Conservation (phyloP, 2,797 vertebrate species). For the Microcaecilia unicolor region DNA sequence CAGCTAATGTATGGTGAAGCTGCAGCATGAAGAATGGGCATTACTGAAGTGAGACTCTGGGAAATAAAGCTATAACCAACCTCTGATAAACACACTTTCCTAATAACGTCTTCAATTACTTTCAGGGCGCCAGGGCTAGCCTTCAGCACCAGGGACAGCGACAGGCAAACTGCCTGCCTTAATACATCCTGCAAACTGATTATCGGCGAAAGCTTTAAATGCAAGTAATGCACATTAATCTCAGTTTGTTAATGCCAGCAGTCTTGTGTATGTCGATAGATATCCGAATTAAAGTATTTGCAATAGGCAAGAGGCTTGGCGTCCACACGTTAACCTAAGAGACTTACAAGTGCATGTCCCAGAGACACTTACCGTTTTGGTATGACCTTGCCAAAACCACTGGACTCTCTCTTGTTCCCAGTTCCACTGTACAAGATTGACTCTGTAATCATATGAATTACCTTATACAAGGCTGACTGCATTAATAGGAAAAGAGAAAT, state of each 20-base stretch:
- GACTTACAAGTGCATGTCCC: not conserved
- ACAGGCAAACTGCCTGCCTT: not conserved
- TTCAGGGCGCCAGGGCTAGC: constrained; percentile 24
- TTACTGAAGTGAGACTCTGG: constrained; percentile 72
- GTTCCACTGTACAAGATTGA: too few relatives aligned
- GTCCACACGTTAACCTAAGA: constrained; percentile 1
- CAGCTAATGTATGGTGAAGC: constrained; percentile 34
- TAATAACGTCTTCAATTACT: constrained; percentile 75
- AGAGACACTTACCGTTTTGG: not conserved
- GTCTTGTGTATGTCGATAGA: constrained; percentile 6
- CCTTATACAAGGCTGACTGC: too few relatives aligned
- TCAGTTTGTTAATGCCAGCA: constrained; percentile 16
- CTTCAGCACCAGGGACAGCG: constrained; percentile 25
- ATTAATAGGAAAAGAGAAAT: too few relatives aligned
- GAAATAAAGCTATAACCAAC: constrained; percentile 61
- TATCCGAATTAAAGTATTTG: constrained; percentile 8
- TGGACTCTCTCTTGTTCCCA: too few relatives aligned
- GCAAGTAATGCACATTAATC: constrained; percentile 33
- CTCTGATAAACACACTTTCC: constrained; percentile 71
- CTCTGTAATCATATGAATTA: too few relatives aligned
- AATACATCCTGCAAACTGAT: constrained; percentile 4
- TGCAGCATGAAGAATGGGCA: constrained; percentile 58
- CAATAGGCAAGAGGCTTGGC: not conserved
- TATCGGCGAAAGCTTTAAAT: constrained; percentile 12
- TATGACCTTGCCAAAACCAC: too few relatives aligned